A percentile compares a stretch with the other conserved stretches of the same genome.
Conservation (phyloP, 1,140 invertebrate species). For the Amphibalanus amphitrite region DNA sequence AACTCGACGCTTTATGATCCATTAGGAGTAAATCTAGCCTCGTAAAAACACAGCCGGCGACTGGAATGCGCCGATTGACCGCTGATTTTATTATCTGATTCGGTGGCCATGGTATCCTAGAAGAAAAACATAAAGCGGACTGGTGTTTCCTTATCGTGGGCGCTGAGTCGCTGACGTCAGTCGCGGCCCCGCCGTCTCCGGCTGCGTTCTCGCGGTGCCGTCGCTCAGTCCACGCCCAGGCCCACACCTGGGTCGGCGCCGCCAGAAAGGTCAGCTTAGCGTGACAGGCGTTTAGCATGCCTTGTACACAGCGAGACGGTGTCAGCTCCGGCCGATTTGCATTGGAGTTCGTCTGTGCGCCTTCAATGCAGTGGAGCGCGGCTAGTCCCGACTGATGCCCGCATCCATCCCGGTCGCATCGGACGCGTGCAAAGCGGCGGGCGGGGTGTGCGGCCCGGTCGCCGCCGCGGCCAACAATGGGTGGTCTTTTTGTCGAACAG, state of each 20-base stretch:
- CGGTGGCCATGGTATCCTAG: background rate
- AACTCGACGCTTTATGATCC: background rate
- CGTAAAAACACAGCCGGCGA: background rate
- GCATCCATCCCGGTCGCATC: background rate
- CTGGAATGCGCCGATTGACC: background rate
- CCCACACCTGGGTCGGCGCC: no score
- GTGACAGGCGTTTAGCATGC: no score
- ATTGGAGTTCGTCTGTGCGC: no score
- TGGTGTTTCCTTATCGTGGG: background rate
- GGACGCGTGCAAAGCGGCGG: background rate
- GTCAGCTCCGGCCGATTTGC: no score
- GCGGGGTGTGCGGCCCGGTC: background rate
- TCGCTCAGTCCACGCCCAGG: no score
- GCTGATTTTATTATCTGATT: background rate
- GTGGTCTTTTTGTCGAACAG: background rate
- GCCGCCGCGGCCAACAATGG: background rate
- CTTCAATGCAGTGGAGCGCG: background rate
- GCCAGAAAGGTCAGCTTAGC: no score
- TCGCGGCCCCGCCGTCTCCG: no score
- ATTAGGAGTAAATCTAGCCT: constrained; percentile 1
- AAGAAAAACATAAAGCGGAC: background rate
- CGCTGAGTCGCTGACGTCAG: background rate
- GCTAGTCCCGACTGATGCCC: background rate
- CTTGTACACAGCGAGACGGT: no score
- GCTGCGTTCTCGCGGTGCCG: no score